Evolutionary conservation across 2,113 vertebrate genomes (phyloP).

Genomic region (Tinamus guttatus): DNA sequence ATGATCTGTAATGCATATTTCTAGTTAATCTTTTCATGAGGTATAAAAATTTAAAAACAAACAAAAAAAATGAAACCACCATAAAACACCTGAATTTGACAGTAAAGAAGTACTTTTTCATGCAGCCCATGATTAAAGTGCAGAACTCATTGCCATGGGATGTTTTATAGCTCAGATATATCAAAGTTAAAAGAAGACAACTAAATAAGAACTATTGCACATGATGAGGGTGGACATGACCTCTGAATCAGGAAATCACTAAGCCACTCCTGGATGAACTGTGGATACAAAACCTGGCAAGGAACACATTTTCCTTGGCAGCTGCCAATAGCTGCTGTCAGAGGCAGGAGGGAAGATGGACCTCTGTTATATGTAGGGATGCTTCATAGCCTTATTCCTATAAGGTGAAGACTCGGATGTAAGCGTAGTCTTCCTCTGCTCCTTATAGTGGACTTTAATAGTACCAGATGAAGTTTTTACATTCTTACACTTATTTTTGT

Average conservation of each 20-base stretch:
- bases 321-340: not conserved
- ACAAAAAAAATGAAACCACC: not conserved
- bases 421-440: not conserved
- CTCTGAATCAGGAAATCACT: not conserved
- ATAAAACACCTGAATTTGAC: not conserved
- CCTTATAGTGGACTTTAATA: not conserved
- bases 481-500: not conserved
- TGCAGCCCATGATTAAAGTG: not conserved
- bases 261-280: not conserved
- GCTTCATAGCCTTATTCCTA: not conserved
- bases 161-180: not conserved
- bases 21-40: too few relatives aligned
- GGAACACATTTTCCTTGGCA: not conserved
- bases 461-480: not conserved
- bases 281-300: not conserved
- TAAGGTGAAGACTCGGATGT: not conserved
- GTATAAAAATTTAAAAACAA: too few relatives aligned
- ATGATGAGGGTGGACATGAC: not conserved
- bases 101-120: not conserved
- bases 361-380: rapidly evolving
- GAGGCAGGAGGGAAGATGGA: not conserved
- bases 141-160: not conserved
- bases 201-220: not conserved
- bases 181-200: not conserved
- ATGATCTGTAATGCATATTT: not conserved